Conservation (phyloP, 1,140 invertebrate genomes). For the Drosophila paulistorum region DNA sequence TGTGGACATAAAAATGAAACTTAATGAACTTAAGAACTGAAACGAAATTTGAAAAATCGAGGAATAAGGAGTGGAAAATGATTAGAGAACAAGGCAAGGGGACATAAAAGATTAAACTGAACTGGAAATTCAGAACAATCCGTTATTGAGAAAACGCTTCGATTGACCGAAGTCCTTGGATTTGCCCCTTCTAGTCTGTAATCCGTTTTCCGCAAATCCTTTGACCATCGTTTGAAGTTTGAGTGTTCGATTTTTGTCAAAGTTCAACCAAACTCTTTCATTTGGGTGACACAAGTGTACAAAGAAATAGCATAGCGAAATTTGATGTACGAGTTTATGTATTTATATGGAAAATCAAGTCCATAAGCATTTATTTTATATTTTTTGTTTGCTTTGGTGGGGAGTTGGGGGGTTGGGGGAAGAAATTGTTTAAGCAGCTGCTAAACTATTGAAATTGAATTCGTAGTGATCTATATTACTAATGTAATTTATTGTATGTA, state of each 20-base stretch:
- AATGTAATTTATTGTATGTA: background rate
- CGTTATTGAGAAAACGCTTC: background rate
- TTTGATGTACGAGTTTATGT: background rate
- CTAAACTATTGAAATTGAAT: constrained; percentile 4
- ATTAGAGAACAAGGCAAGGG: background rate
- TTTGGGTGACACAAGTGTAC: background rate
- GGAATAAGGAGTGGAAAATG: background rate
- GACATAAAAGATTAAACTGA: no score
- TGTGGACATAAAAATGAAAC: constrained; percentile 11
- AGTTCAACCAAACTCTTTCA: background rate
- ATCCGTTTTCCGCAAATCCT: background rate
- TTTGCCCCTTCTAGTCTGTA: background rate
- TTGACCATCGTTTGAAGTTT: background rate
- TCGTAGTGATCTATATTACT: constrained; percentile 3
- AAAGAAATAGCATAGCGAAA: constrained; percentile 1
- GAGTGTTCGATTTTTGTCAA: background rate
- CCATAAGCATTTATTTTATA: background rate
- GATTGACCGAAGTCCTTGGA: background rate
- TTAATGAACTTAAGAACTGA: constrained; percentile 20
- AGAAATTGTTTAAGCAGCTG: background rate
- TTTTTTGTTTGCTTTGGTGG: background rate
- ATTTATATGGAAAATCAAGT: constrained; percentile 5
- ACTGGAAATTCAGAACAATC: background rate
- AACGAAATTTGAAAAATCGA: constrained; percentile 10
- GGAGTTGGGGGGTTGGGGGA: background rate